phyloP scores from a whole-genome alignment of 1,140 invertebrate genomes.

The Diachasma alloeum region DNA sequence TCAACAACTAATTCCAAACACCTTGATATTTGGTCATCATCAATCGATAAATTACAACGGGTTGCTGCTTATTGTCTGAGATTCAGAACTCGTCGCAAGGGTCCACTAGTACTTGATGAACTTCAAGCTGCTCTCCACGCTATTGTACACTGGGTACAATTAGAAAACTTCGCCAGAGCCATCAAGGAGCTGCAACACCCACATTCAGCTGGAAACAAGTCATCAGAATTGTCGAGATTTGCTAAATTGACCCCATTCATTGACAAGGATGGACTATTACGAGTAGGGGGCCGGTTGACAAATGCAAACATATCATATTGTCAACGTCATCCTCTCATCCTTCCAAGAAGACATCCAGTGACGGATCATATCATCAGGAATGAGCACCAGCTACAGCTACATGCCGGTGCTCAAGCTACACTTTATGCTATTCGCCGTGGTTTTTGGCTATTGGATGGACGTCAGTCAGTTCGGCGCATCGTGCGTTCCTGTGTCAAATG shows the following conservation, averaged over 20 bases:
- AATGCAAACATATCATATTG: not conserved
- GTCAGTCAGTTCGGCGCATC: slow-evolving; percentile 5
- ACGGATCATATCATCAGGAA: not conserved
- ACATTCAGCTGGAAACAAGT: not conserved
- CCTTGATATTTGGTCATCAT: not conserved
- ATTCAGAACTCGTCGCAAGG: slow-evolving; percentile 4
- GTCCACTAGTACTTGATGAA: not conserved
- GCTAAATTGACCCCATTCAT: slow-evolving; percentile 35
- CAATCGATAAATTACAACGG: not conserved
- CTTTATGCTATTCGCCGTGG: slow-evolving; percentile 19
- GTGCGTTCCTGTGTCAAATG: slow-evolving; percentile 29
- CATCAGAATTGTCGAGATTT: not conserved
- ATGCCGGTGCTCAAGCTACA: slow-evolving; percentile 13
- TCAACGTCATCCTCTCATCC: slow-evolving; percentile 19
- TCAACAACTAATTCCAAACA: too few species aligned
- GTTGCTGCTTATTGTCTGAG: slow-evolving; percentile 19
- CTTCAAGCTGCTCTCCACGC: not conserved
- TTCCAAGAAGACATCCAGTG: slow-evolving; percentile 28
- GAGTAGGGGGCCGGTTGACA: slow-evolving; percentile 41
- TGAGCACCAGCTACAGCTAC: not conserved
- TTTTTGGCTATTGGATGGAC: slow-evolving; percentile 29
- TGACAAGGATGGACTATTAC: slow-evolving; percentile 37
- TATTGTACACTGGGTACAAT: not conserved
- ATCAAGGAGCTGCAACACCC: not conserved
- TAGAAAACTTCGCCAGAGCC: not conserved